Base-by-base conservation (phyloP, 1,140 invertebrate species). In the Gryllus bimaculatus region DNA sequence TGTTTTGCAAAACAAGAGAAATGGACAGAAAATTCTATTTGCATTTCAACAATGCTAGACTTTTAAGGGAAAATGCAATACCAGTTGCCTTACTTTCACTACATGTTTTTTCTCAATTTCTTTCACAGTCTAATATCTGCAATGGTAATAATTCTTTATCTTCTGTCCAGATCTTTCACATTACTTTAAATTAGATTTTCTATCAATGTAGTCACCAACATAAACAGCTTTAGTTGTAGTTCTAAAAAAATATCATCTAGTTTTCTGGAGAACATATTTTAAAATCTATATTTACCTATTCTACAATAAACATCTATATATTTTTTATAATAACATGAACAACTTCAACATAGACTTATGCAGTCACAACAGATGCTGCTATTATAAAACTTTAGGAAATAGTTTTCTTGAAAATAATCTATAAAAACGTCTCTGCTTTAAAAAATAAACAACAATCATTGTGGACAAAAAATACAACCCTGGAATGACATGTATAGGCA, bases 361-460 rank as follows among this genome's bases (percentile, higher is more conserved):
- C 54, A 66, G 54, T 66, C 54, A 66, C 54, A 66, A 66, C 54
- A 66, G 54, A 66, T 66, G 54, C 54, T 66, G 54, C 54, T 66
- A 18, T 66, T 66, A 66, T 66, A 66, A 66, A 66, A 66, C 18
- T 66, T 66, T 66, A 66, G 54, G 54, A 66, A 66, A 66, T 13
- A 13, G 54, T 66, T 66, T 66, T 66, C 54, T 66, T 66, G 54
- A 66, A 66, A 66, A 66, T 66, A 66, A 66, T 66, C 54, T 66
- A 66, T 66, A 66, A 66, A 66, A 66, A 66, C 54, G 18, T 66
- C 54, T 66, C 54, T 66, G 54, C 18, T 10, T 66, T 66, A 66
- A 10, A 66, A 66, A 66, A 66, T 66, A 66, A 66, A 66, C 54
- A 66, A 66, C 54, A 66, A 66, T 66, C 54, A 66, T 66, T 66